Evolutionary conservation across 2,888 invertebrate genomes (phyloP), one percentile per base, ranked within the genome.

Genomic region (Acheta domesticus): DNA sequence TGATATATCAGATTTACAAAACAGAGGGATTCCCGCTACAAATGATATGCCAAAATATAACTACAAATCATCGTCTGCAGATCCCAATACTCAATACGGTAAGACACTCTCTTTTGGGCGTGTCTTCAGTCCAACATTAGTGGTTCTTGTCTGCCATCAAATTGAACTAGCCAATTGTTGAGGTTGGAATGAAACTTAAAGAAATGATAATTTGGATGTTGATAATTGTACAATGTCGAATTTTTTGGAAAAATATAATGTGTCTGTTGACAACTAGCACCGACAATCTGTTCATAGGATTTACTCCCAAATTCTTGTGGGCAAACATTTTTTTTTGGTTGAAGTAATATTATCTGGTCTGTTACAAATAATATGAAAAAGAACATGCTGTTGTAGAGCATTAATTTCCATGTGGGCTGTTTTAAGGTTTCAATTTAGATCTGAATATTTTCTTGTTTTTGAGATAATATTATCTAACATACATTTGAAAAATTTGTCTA

Each of bases 11-110:
- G 93, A 98, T 84, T 89, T 99, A 77, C 96, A 97, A 88, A 91
- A 92, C 75, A 90, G 89, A 84, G 90, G 91, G 19, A 87, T 98
- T 14, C 90, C 93, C 23, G 89, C 93, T 4, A 99, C 99, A 0
- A 92, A 99, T 86, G 99, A 99, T 88, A 91, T 92, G 0, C 91
- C 91, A 48, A 99, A 99, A 88, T 99, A 99, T 87, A 91, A 92
- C 82, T 99, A 99, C 86, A 89, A 89, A 78, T 87, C 88, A 20
- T 90, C 93, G 36, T 90, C 91, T 20, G 89, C 90, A 23, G 90
- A 91, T 3, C 89, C 90, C 81, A 91, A 92, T 83, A 92, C 94
- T 21, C 90, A 92, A 78, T 98, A 98, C 86, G 89, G 89, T 89
- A 83, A 84, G 78, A 75, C 36, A 5, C 36, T 36, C 36, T 36